A percentile compares a stretch with the other conserved stretches of the same genome.
Evolutionary conservation across 2,797 vertebrate genomes (phyloP).

Genomic region (Microcaecilia unicolor): DNA sequence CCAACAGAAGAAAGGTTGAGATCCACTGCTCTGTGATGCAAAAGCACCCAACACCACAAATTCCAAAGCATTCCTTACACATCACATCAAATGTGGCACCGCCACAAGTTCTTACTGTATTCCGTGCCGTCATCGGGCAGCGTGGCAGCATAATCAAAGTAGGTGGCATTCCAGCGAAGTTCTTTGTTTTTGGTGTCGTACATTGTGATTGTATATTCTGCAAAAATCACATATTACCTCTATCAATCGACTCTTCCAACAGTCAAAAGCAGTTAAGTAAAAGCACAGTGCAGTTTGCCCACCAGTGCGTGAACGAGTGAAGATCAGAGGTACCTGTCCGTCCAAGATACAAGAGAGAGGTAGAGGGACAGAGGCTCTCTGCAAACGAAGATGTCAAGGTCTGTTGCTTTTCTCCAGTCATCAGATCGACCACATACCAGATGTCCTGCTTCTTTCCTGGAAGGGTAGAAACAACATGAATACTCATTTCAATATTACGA

Average conservation of each 20-base stretch:
- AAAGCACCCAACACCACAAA: too few species aligned
- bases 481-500: too few species aligned
- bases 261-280: too few species aligned
- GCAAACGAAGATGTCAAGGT: constrained; percentile 90
- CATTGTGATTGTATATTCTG: constrained; percentile 97
- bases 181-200: constrained; percentile 94
- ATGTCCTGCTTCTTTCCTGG: constrained; percentile 95
- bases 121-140: constrained; percentile 81
- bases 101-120: constrained; percentile 77
- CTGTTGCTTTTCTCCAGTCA: constrained; percentile 95
- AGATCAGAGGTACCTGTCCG: constrained; percentile 62
- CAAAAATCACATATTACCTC: too few species aligned
- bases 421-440: constrained; percentile 90
- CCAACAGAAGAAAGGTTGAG: too few species aligned
- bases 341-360: constrained; percentile 89
- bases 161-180: constrained; percentile 94
- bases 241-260: too few species aligned
- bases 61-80: too few species aligned
- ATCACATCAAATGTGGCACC: too few species aligned
- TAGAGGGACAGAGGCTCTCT: constrained; percentile 85
- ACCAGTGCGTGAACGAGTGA: background rate
- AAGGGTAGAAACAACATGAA: constrained; percentile 11
- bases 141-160: constrained; percentile 89
- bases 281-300: too few species aligned
- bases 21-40: too few species aligned